Evolutionary conservation across 2,888 invertebrate genomes (phyloP), one percentile per base, ranked within the genome.

Genomic region (Panopea generosa): DNA sequence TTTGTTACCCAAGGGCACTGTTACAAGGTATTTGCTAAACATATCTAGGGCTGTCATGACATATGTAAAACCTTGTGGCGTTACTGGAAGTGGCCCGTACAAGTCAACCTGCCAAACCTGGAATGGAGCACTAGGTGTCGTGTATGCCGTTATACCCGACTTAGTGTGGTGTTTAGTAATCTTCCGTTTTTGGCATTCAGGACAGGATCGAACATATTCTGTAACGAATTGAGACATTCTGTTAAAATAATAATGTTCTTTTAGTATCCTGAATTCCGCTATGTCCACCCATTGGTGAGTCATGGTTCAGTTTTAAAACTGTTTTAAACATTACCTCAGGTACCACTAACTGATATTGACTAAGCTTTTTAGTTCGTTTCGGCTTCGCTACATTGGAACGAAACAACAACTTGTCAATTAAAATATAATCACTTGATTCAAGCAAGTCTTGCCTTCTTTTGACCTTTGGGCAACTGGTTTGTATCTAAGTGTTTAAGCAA

Each of bases 11-110:
- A 62, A 20, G 3, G 70, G 62, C 29, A 56, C 40, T n/a, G 55
- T 22, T 22, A 27, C 72, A 0, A 76, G 18, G 22, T 61, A 76
- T 27, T 72, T 80, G 2, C 65, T 65, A 57, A 79, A 69, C 62
- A 69, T 22, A 43, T 62, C 52, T 29, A 61, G 26, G 33, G 69
- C 55, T 29, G 69, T 69, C 22, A 69, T 53, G 24, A 69, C 45
- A 26, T 68, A 59, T 22, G 38, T 59, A 33, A 47, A 49, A n/a
- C 50, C 67, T 55, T 59, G 40, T 24, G 59, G 57, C 14, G 61
- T 67, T 0, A 65, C 45, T 6, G 66, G 71, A 16, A 82, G 26
- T 7, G 71, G 71, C 16, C 77, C 79, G 55, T 73, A 79, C 22
- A 79, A 40, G 38, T 76, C 76, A 3, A 70, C 43, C 61, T 76